A percentile compares a stretch with the other conserved stretches of the same genome.
Conservation (phyloP, 2,113 vertebrate genomes). For the Rattus norvegicus region GRCr8 NC_086024.1:57666501-57667000, state of each 20-base stretch:
- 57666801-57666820: neutral
- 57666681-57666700: neutral
- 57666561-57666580: neutral
- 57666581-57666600: neutral
- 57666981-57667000: no score
- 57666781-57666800: neutral
- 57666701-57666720: neutral
- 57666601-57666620: no score
- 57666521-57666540: neutral
- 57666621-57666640: neutral
- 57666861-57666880: neutral
- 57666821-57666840: neutral
- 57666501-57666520: neutral
- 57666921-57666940: no score
- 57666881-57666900: neutral
- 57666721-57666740: neutral
- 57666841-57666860: neutral
- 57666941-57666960: no score
- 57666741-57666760: neutral
- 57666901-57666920: no score
- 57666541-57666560: neutral
- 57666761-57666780: neutral
- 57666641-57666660: neutral
- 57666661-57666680: no score
- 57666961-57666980: no score